Evolutionary conservation across 2,797 vertebrate genomes (phyloP).

Genomic region (Channa striata): DNA sequence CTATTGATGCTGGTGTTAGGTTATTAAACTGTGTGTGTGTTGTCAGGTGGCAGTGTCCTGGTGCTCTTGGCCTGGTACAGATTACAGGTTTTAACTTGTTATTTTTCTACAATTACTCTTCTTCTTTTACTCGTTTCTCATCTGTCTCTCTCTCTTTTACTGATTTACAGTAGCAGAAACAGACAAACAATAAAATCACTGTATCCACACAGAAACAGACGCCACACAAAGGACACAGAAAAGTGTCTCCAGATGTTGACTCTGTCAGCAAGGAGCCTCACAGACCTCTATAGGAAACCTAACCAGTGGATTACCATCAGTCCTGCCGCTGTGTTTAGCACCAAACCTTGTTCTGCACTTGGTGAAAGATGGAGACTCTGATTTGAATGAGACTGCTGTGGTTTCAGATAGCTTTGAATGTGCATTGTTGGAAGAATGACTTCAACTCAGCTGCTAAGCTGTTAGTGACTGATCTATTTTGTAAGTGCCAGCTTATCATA

Average conservation of each 20-base stretch:
- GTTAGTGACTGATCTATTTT: slow-evolving; percentile 64
- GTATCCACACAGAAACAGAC: slow-evolving; percentile 6
- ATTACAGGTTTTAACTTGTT: slow-evolving; percentile 36
- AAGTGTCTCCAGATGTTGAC: slow-evolving; percentile 18
- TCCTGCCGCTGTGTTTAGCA: slow-evolving; percentile 25
- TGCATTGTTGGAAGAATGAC: slow-evolving; percentile 45
- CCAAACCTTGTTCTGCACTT: slow-evolving; percentile 12
- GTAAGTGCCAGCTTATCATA: slow-evolving; percentile 72
- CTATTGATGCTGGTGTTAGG: slow-evolving; percentile 13
- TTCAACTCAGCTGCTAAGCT: slow-evolving; percentile 53
- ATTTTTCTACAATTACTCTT: slow-evolving; percentile 47
- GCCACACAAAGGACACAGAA: background rate
- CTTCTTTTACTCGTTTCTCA: slow-evolving; percentile 9
- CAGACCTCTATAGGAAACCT: slow-evolving; percentile 16
- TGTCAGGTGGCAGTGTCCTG: background rate
- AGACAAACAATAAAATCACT: slow-evolving; percentile 15
- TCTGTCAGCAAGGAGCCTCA: slow-evolving; percentile 9
- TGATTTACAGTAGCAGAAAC: slow-evolving; percentile 7
- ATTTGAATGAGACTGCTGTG: slow-evolving; percentile 28
- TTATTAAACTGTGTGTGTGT: slow-evolving; percentile 29
- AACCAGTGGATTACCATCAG: slow-evolving; percentile 18
- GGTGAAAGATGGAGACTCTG: slow-evolving; percentile 27
- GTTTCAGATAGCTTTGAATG: slow-evolving; percentile 27
- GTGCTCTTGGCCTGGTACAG: slow-evolving; percentile 6
- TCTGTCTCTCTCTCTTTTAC: slow-evolving; percentile 12